Conservation (phyloP, 1,140 invertebrate genomes). For the Anagrus nilaparvatae region DNA sequence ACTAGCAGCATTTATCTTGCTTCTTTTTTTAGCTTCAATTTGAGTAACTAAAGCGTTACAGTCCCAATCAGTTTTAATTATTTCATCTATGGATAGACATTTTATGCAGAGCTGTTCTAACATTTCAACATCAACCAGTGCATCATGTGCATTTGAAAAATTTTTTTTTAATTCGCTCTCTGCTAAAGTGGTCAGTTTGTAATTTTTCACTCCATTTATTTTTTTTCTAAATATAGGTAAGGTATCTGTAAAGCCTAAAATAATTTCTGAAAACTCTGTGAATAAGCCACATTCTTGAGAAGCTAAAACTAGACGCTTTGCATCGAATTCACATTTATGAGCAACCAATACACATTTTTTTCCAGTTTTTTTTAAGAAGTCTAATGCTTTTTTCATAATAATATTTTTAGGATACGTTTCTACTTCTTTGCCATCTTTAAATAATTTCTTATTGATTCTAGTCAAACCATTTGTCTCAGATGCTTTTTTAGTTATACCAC, state of each 20-base stretch:
- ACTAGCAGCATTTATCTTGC: neutral
- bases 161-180: neutral
- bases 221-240: conserved; percentile 2
- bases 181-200: neutral
- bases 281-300: neutral
- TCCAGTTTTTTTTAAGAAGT: neutral
- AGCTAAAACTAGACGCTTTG: neutral
- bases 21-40: neutral
- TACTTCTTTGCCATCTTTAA: neutral
- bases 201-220: neutral
- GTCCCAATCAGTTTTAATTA: neutral
- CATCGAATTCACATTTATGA: neutral
- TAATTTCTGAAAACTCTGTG: neutral
- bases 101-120: neutral
- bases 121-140: neutral
- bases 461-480: neutral
- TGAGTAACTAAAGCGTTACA: neutral
- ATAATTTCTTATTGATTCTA: neutral
- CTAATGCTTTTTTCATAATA: neutral
- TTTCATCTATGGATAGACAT: neutral
- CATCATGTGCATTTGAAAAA: neutral
- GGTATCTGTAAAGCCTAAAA: neutral
- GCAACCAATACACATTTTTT: conserved; percentile 1
- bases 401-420: neutral
- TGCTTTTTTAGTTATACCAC: neutral